Base-by-base conservation (phyloP, 2,113 vertebrate genomes). In the Tragelaphus imberbis region DNA sequence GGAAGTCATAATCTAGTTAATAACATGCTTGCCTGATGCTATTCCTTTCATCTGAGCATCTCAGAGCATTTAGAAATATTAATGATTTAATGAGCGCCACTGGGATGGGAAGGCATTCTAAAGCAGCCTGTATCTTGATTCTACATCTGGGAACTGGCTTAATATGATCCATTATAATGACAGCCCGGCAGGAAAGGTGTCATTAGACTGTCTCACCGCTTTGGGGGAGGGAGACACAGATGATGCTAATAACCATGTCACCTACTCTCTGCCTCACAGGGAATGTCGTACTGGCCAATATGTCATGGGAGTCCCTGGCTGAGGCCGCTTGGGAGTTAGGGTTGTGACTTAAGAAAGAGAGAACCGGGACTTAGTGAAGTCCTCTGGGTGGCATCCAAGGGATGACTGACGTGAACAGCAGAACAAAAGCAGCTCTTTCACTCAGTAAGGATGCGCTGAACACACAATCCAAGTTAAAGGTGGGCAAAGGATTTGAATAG, bases 391-490 rank as follows among this genome's bases (percentile, higher is more conserved):
- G 33, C 5, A 7, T 27, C 28, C 58, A 9, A 7, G 25, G 2
- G 11, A 47, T 0, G 11, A 12, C 0, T 3, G n/a, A 53, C 0
- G 44, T 36, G 6, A 33, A 58, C 16, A 0, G 25, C 90, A 27
- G 47, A 23, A 2, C 75, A 4, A 8, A 61, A 51, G n/a, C 2
- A 2, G n/a, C 47, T 3, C n/a, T 3, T 9, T 17, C 13, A 6
- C 14, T 11, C 17, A 10, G 0, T 5, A 1, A 82, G 55, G 65
- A 40, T 0, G 0, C 6, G 0, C 49, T 21, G 63, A 11, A 5
- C 10, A 15, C 21, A 5, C 2, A 16, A 1, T 5, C 19, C 7
- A 6, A 8, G 10, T 27, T 6, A 33, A 47, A 14, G 15, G 49
- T 30, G 9, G 13, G 6, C 44, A 40, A 59, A 59, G 0, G 61